Evolutionary conservation across 2,113 vertebrate species (phyloP).

Genomic region (Paracanthobrama guichenoti): DNA sequence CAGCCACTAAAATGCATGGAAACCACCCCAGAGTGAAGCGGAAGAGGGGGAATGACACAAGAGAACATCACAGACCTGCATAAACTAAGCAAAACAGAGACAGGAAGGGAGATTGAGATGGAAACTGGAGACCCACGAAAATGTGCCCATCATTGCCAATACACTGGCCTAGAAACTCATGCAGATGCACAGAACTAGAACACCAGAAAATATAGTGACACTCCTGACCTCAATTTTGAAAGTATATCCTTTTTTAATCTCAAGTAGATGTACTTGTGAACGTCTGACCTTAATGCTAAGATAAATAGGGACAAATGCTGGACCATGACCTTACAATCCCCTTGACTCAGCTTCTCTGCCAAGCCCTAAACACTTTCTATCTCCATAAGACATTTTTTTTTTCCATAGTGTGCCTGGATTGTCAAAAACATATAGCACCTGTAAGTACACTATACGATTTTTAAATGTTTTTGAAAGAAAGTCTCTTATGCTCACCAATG

Average conservation of each 20-base stretch:
- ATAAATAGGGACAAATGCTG: slow-evolving; percentile 26
- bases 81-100: background rate
- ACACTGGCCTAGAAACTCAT: slow-evolving; percentile 39
- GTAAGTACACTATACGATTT: background rate
- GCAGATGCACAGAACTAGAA: slow-evolving; percentile 24
- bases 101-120: slow-evolving; percentile 14
- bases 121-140: background rate
- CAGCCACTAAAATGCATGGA: slow-evolving; percentile 25
- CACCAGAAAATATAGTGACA: slow-evolving; percentile 29
- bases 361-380: no score
- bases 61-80: background rate
- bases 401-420: background rate
- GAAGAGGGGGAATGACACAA: slow-evolving; percentile 5
- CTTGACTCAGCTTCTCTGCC: background rate
- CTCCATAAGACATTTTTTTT: background rate
- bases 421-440: background rate
- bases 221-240: slow-evolving; percentile 38
- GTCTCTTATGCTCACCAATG: background rate
- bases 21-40: slow-evolving; percentile 25
- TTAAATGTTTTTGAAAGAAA: background rate
- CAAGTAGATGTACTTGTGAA: slow-evolving; percentile 15
- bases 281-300: slow-evolving; percentile 22
- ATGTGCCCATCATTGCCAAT: slow-evolving; percentile 12
- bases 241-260: slow-evolving; percentile 14
- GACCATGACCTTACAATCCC: background rate